phyloP scores from a whole-genome alignment of 2,797 vertebrate species.

The Linurgus olivaceus region DNA sequence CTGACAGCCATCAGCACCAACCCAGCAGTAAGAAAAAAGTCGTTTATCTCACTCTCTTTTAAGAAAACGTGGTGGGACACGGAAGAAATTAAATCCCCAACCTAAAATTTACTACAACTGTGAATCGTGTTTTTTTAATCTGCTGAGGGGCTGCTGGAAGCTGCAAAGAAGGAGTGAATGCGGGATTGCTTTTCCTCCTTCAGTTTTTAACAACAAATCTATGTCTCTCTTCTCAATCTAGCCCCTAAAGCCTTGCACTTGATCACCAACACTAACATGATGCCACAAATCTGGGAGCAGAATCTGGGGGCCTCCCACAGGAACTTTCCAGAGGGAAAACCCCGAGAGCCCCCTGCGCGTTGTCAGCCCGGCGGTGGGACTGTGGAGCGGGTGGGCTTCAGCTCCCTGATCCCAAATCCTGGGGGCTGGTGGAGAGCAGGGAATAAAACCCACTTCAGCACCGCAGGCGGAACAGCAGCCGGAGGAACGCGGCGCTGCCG shows the following conservation, averaged over 20 bases:
- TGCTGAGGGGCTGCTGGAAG: rapidly evolving
- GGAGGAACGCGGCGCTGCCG: not conserved
- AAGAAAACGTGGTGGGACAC: not conserved
- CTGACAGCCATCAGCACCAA: not conserved
- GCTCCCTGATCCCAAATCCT: not conserved
- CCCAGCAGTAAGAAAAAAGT: rapidly evolving
- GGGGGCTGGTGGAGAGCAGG: not conserved
- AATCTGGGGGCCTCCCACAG: not conserved
- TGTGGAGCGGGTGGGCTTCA: not conserved
- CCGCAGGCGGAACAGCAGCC: constrained; percentile 65
- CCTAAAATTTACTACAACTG: not conserved
- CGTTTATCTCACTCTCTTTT: rapidly evolving
- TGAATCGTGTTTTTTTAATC: not conserved
- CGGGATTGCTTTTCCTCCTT: rapidly evolving
- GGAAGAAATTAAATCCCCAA: not conserved
- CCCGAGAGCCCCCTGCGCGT: rapidly evolving
- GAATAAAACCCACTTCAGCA: constrained; percentile 57
- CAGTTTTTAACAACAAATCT: not conserved
- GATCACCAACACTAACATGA: rapidly evolving
- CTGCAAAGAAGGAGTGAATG: rapidly evolving
- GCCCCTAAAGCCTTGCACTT: not conserved
- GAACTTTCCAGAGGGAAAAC: not conserved
- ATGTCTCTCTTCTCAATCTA: not conserved
- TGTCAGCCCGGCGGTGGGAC: not conserved
- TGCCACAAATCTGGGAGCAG: rapidly evolving